Conservation (phyloP, 2,113 vertebrate species). For the Gracilinanus agilis region DNA sequence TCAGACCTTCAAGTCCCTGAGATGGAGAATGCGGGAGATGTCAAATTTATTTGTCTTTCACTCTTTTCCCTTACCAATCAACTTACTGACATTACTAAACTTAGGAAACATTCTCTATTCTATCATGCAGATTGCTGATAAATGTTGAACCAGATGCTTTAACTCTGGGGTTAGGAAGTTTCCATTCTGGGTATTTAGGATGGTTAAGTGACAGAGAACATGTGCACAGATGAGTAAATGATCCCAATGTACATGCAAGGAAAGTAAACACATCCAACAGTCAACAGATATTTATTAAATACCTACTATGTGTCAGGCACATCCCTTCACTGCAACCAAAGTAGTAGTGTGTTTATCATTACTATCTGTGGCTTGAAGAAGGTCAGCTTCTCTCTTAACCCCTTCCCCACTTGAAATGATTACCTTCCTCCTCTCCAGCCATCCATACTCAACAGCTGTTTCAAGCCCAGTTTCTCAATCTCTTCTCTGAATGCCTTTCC, state of each 20-base stretch:
- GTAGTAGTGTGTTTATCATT: neutral
- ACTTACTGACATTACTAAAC: neutral
- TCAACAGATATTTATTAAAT: neutral
- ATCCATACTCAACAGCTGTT: neutral
- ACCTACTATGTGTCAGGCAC: neutral
- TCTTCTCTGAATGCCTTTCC: constrained; percentile 25
- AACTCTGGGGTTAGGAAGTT: neutral
- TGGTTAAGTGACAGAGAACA: neutral
- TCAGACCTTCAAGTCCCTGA: neutral
- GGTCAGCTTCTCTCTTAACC: neutral
- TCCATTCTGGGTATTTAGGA: neutral
- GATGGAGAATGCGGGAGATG: neutral
- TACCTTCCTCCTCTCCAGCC: neutral
- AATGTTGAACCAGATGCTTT: neutral
- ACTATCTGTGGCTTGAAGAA: neutral
- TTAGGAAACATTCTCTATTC: neutral
- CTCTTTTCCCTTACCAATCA: neutral
- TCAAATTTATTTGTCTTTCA: neutral
- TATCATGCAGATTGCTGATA: neutral
- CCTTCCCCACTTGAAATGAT: neutral
- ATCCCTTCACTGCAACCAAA: neutral
- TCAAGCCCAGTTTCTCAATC: constrained; percentile 27
- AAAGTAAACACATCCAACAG: neutral
- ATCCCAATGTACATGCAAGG: no score
- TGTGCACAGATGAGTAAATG: no score